Base-by-base conservation (phyloP, 1,140 invertebrate species). In the Drosophila cardini region DNA sequence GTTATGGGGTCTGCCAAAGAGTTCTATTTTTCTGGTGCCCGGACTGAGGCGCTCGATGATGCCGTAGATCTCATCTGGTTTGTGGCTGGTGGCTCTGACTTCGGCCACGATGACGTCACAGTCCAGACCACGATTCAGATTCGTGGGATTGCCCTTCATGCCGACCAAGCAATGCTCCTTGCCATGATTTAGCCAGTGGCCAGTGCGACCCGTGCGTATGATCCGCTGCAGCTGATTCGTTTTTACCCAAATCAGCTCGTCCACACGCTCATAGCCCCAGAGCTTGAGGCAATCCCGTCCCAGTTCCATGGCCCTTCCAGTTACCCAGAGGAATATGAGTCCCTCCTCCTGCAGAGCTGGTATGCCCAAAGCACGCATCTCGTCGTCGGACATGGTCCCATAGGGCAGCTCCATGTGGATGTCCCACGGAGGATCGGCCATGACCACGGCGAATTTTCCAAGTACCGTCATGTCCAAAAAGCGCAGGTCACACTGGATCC, bases 221-320 rank as follows among this genome's bases (percentile, higher is more conserved):
- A 99, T 99, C 73, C 98, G 93, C 92, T 99, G 98, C 68, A 99
- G 92, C 90, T 99, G 98, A 93, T 99, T 99, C 0, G 98, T 99
- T 93, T 99, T 99, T 2, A 99, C 98, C 98, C 98, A 99, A 78
- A 99, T 99, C 8, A 99, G 95, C 92, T 99, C 98, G 92, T 99
- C 98, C 1, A 98, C 97, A 67, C 98, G 93, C 91, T 99, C 97
- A 91, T 99, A 99, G 15, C 98, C 98, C 97, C 97, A 99, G 1
- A 98, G 91, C 80, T 97, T 96, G 3, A 99, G 93, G 86, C 97
- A 98, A 90, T 99, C 98, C 36, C 98, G 93, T 0, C 98, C 98
- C 7, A 99, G 92, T 92, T 99, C 98, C 98, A 99, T 99, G 0
- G 98, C 98, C 90, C 98, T 95, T 43, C 98, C 98, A 13, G 98